phyloP scores from a whole-genome alignment of 2,888 invertebrate species.

The Morinoia aosen region DNA sequence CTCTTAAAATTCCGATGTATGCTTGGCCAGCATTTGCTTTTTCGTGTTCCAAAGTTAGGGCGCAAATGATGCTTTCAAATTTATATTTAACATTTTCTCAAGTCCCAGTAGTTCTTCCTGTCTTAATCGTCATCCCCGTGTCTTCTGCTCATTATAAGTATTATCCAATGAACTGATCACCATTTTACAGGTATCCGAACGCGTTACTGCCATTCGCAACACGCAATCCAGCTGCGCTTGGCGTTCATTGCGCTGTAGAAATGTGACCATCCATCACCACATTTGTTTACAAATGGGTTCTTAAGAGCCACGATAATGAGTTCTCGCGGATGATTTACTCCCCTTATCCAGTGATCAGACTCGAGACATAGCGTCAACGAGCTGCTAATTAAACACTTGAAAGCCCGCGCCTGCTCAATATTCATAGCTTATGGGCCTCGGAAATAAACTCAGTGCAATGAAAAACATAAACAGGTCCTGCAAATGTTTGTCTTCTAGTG shows the following conservation, averaged over 20 bases:
- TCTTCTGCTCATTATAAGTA: background rate
- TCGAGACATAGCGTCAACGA: background rate
- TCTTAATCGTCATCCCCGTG: no score
- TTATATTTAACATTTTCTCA: no score
- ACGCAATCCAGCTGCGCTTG: background rate
- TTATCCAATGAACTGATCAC: background rate
- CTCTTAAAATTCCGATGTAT: no score
- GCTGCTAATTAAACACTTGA: background rate
- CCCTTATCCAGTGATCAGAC: constrained; percentile 17
- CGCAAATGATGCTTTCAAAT: no score
- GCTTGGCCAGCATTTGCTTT: no score
- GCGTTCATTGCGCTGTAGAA: background rate
- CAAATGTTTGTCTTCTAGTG: background rate
- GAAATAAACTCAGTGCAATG: background rate
- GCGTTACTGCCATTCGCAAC: background rate
- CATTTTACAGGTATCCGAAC: background rate
- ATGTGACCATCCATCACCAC: background rate
- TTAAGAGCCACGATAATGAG: background rate
- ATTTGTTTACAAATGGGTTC: background rate
- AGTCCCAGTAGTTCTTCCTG: no score
- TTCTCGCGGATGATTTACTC: background rate
- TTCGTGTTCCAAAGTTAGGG: no score
- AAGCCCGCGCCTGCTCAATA: background rate
- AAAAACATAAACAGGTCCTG: background rate
- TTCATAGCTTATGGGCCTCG: background rate